A percentile compares a stretch with the other conserved stretches of the same genome.
phyloP scores from a whole-genome alignment of 2,113 vertebrate genomes.

The Glareola pratincola region DNA sequence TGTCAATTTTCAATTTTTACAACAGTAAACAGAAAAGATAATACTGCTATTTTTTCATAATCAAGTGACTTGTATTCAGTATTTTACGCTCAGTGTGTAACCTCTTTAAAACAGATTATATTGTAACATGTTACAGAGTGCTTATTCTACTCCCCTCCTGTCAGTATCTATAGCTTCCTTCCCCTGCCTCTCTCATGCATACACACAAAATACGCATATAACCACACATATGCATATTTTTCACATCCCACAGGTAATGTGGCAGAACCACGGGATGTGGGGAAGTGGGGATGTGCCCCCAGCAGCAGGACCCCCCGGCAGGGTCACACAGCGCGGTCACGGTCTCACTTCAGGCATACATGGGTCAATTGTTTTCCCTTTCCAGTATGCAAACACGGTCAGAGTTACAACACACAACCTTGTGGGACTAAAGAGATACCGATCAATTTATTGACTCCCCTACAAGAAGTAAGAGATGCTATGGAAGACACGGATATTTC shows the following conservation, averaged over 20 bases:
- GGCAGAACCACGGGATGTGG: neutral
- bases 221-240: fast-evolving
- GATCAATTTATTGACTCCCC: neutral
- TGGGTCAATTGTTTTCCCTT: fast-evolving
- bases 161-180: neutral
- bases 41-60: no score
- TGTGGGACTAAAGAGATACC: neutral
- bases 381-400: neutral
- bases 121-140: neutral
- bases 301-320: neutral
- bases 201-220: neutral
- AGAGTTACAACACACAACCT: neutral
- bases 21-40: neutral
- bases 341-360: neutral
- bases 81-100: neutral
- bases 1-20: neutral
- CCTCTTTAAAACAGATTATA: neutral
- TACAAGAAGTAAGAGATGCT: neutral
- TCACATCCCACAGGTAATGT: neutral
- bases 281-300: neutral
- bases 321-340: fast-evolving
- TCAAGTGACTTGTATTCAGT: neutral
- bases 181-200: neutral
- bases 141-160: neutral
- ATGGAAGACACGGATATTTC: neutral